Percentiles rank a stretch among this genome's conserved stretches.
Evolutionary conservation across 2,797 vertebrate species (phyloP).

Genomic region (Enoplosus armatus): DNA sequence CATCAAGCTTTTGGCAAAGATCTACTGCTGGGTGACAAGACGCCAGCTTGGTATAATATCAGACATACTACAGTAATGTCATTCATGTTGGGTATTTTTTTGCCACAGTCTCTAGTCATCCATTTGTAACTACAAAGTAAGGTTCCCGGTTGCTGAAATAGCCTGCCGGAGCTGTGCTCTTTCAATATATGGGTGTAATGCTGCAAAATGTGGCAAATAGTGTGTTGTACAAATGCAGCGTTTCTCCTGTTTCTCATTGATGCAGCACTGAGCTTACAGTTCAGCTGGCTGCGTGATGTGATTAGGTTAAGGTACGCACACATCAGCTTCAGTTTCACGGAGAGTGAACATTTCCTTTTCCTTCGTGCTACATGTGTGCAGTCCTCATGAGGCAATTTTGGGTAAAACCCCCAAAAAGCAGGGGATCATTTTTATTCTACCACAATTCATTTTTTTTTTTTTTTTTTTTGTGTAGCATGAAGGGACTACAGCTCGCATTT

Average conservation of each 20-base stretch:
- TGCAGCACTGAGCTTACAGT: slow-evolving; percentile 24
- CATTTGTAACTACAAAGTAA: slow-evolving; percentile 8
- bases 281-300: slow-evolving; percentile 43
- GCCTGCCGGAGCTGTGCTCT: neutral
- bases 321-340: slow-evolving; percentile 11
- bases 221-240: slow-evolving; percentile 4
- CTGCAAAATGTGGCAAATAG: slow-evolving; percentile 17
- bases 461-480: too few relatives aligned
- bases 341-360: slow-evolving; percentile 7
- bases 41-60: slow-evolving; percentile 23
- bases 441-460: neutral
- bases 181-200: slow-evolving; percentile 1
- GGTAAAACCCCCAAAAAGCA: neutral
- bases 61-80: slow-evolving; percentile 22
- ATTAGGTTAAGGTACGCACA: slow-evolving; percentile 35
- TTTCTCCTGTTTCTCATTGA: slow-evolving; percentile 19
- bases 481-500: too few relatives aligned
- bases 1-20: slow-evolving; percentile 45
- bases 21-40: slow-evolving; percentile 40
- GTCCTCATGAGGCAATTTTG: neutral
- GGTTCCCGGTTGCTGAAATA: neutral
- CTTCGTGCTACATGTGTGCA: neutral
- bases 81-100: slow-evolving; percentile 24
- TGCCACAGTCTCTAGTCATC: neutral
- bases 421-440: neutral